Conservation (phyloP, 2,888 invertebrate genomes). For the Cantharis rufa region DNA sequence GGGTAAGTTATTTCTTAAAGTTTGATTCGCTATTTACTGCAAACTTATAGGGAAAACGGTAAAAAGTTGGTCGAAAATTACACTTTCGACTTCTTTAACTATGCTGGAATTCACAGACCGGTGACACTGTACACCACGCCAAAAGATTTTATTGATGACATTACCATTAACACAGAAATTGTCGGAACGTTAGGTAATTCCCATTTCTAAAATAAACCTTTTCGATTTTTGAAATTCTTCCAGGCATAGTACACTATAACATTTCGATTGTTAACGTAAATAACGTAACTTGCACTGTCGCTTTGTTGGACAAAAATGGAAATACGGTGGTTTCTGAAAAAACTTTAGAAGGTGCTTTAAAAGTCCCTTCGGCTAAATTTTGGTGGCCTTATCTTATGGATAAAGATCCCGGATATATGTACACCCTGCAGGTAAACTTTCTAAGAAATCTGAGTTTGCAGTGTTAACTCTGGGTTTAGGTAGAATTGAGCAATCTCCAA, state of each 20-base stretch:
- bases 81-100: slow-evolving; percentile 97
- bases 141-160: slow-evolving; percentile 79
- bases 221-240: not conserved
- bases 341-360: slow-evolving; percentile 63
- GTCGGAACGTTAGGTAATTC: slow-evolving; percentile 64
- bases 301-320: slow-evolving; percentile 58
- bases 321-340: slow-evolving; percentile 62
- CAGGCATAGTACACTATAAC: slow-evolving; percentile 64
- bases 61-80: slow-evolving; percentile 73
- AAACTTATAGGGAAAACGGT: slow-evolving; percentile 62
- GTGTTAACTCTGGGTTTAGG: slow-evolving; percentile 8
- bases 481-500: slow-evolving; percentile 16
- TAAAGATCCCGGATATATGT: slow-evolving; percentile 78
- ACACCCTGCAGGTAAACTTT: slow-evolving; percentile 74
- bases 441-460: not conserved
- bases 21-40: not conserved
- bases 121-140: slow-evolving; percentile 91
- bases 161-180: slow-evolving; percentile 75
- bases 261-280: slow-evolving; percentile 56
- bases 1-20: slow-evolving; percentile 48
- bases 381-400: slow-evolving; percentile 96
- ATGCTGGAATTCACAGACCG: slow-evolving; percentile 94
- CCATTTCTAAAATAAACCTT: not conserved
- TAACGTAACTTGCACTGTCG: slow-evolving; percentile 27
- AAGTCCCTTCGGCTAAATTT: slow-evolving; percentile 72